phyloP scores from a whole-genome alignment of 2,113 vertebrate species.

The Lucifuga dentata region DNA sequence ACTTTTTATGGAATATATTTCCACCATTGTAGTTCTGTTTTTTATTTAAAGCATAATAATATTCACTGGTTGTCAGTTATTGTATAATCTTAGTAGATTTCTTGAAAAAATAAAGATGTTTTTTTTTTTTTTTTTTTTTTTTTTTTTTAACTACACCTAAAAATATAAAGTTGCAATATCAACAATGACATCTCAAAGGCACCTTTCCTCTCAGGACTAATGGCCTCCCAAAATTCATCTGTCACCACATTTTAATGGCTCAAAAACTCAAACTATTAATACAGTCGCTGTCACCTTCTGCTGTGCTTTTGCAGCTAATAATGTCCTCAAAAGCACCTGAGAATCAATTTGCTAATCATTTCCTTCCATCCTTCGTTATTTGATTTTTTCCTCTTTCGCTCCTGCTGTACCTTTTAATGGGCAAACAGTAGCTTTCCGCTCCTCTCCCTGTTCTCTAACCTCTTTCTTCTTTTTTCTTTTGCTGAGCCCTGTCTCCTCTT shows the following conservation, averaged over 20 bases:
- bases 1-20: too few species aligned
- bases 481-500: not conserved
- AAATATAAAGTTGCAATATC: too few species aligned
- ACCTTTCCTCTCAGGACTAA: not conserved
- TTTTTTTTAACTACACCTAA: too few species aligned
- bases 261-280: not conserved
- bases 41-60: too few species aligned
- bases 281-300: not conserved
- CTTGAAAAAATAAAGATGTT: too few species aligned
- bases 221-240: not conserved
- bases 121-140: too few species aligned
- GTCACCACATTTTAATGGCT: not conserved
- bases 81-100: too few species aligned
- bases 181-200: too few species aligned
- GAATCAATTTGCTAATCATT: conserved; percentile 34
- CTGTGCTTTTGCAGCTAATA: not conserved
- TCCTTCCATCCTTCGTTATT: conserved; percentile 1
- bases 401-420: conserved; percentile 16
- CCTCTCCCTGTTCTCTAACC: not conserved
- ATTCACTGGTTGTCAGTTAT: too few species aligned
- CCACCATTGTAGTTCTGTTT: too few species aligned
- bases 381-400: not conserved
- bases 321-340: conserved; percentile 4
- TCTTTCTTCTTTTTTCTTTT: conserved; percentile 36
- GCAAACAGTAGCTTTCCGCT: conserved; percentile 10